Evolutionary conservation across 2,888 invertebrate species (phyloP).

Genomic region (Furcula furcula): DNA sequence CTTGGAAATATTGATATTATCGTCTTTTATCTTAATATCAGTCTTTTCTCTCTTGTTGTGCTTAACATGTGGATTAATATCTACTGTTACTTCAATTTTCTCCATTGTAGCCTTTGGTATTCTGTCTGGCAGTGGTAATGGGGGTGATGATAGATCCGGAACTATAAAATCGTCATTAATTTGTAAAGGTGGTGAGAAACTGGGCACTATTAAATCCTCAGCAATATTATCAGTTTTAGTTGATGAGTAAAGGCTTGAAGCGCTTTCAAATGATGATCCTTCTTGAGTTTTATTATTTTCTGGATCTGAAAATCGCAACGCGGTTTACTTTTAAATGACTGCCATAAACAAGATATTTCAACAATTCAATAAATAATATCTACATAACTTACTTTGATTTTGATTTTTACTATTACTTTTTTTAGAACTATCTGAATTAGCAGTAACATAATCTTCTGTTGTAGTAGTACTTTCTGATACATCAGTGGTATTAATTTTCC

Average conservation of each 20-base stretch:
- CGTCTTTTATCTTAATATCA: constrained; percentile 67
- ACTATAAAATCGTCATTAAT: constrained; percentile 75
- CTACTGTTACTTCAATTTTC: constrained; percentile 68
- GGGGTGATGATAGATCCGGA: constrained; percentile 68
- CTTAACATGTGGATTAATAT: constrained; percentile 57
- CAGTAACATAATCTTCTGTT: constrained; percentile 93
- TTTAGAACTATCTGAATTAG: constrained; percentile 89
- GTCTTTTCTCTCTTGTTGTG: constrained; percentile 73
- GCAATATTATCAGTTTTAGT: constrained; percentile 86
- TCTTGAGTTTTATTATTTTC: constrained; percentile 84
- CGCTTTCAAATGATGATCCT: constrained; percentile 94
- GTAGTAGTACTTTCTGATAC: constrained; percentile 94
- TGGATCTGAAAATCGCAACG: constrained; percentile 74
- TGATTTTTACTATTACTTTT: constrained; percentile 78
- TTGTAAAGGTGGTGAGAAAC: constrained; percentile 82
- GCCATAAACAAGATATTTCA: not conserved
- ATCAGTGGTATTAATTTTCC: constrained; percentile 87
- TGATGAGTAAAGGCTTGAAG: constrained; percentile 89
- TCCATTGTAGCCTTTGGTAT: constrained; percentile 57
- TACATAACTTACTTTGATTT: constrained; percentile 60
- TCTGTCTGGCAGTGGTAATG: constrained; percentile 69
- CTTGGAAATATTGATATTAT: constrained; percentile 47
- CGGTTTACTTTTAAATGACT: no score
- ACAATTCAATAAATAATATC: not conserved
- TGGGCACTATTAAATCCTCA: constrained; percentile 84